Percentiles rank a stretch among this genome's conserved stretches.
Conservation (phyloP, 2,113 vertebrate genomes). For the Chionomys nivalis region DNA sequence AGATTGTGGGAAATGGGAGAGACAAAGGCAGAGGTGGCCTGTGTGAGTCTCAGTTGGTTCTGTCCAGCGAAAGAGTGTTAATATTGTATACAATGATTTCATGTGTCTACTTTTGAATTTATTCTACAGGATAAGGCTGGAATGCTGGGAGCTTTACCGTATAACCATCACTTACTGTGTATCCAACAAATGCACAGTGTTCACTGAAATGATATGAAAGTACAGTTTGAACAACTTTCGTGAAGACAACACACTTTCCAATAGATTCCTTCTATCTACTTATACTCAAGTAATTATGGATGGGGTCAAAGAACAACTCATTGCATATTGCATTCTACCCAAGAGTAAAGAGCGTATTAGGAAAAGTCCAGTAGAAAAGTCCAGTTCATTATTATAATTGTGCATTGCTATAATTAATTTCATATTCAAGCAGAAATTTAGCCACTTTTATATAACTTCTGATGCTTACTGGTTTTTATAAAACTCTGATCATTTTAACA, state of each 20-base stretch:
- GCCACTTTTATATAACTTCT: conserved; percentile 48
- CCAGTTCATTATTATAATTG: background rate
- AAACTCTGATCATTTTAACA: conserved; percentile 46
- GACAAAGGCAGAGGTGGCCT: background rate
- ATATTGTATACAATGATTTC: background rate
- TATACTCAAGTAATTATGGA: background rate
- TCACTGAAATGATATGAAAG: background rate
- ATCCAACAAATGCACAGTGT: background rate
- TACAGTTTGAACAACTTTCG: background rate
- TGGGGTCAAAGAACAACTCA: background rate
- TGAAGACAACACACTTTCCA: background rate
- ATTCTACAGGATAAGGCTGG: background rate
- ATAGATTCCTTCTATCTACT: background rate
- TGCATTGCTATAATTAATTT: conserved; percentile 10
- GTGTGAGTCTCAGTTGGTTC: background rate
- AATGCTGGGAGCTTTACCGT: background rate
- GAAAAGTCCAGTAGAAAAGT: background rate
- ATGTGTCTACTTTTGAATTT: background rate
- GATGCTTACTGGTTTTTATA: conserved; percentile 38
- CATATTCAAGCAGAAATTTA: conserved; percentile 29
- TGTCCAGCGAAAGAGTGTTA: background rate
- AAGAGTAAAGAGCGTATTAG: background rate
- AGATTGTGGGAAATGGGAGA: background rate
- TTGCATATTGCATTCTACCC: background rate
- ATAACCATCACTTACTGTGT: background rate